These are phyloP conservation scores for Tetraneura akinire DNA, from an alignment of 1,140 invertebrate species.

Conservation along the genomic window DNA sequence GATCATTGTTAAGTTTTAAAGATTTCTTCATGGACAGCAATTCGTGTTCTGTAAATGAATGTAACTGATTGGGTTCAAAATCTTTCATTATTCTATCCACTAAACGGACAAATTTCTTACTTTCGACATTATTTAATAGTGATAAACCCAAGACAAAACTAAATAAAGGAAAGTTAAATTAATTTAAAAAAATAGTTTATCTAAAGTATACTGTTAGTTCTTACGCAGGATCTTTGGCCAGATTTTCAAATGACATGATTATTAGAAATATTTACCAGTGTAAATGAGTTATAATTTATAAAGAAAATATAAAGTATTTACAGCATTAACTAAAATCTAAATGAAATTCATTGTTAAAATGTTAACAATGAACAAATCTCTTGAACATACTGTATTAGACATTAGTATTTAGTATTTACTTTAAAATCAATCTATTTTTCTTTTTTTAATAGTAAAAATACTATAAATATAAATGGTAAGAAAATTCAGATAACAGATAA, in stretches of 20 bases:
- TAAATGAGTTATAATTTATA: too few species aligned
- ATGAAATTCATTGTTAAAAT: too few species aligned
- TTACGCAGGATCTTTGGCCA: neutral
- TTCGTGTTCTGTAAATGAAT: slow-evolving; percentile 28
- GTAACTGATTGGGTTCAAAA: slow-evolving; percentile 15
- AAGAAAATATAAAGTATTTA: too few species aligned
- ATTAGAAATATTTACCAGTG: too few species aligned
- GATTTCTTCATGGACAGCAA: slow-evolving; percentile 6
- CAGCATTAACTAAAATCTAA: too few species aligned
- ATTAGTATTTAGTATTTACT: too few species aligned
- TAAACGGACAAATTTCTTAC: slow-evolving; percentile 31
- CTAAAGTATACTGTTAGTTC: neutral
- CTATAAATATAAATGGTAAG: too few species aligned
- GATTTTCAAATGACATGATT: slow-evolving; percentile 25
- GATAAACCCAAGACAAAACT: slow-evolving; percentile 20
- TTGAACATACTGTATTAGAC: too few species aligned
- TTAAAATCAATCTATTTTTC: too few species aligned
- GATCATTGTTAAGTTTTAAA: slow-evolving; percentile 2
- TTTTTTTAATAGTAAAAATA: too few species aligned
- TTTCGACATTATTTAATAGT: neutral
- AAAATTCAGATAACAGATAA: too few species aligned
- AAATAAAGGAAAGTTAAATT: neutral
- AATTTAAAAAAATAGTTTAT: neutral
- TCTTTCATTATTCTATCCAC: slow-evolving; percentile 24
- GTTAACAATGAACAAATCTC: too few species aligned